Evolutionary conservation across 2,113 vertebrate species (phyloP).

Genomic region (Oceanites oceanicus): DNA sequence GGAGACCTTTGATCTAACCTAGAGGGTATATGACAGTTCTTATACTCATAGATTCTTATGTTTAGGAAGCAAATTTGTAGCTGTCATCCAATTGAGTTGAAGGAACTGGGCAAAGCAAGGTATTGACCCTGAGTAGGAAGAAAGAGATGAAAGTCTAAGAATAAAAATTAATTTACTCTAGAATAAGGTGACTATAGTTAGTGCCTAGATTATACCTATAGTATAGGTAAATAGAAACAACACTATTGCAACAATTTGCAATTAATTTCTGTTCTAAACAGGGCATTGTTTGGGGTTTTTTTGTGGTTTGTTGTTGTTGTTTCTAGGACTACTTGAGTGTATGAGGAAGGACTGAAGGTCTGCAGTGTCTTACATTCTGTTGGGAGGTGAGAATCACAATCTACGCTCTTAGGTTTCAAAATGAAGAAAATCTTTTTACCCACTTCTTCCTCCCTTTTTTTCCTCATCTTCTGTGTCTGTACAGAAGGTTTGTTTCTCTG

Average conservation of each 20-base stretch:
- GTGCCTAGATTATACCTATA: too few relatives aligned
- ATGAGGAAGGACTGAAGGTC: background rate
- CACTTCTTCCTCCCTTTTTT: background rate
- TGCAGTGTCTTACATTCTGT: background rate
- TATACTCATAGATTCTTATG: background rate
- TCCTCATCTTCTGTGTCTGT: background rate
- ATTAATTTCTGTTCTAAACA: background rate
- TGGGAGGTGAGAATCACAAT: background rate
- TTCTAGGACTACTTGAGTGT: background rate
- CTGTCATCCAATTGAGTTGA: background rate
- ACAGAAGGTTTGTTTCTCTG: background rate
- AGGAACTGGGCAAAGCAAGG: background rate
- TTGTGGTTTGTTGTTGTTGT: background rate
- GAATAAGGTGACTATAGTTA: background rate
- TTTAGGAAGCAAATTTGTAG: background rate
- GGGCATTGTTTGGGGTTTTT: accelerated
- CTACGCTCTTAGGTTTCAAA: background rate
- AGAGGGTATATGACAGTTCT: background rate
- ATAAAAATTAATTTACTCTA: background rate
- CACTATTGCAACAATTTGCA: background rate
- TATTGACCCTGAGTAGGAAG: background rate
- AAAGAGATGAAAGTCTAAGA: background rate
- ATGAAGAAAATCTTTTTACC: background rate
- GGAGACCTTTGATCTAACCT: background rate
- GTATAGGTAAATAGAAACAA: background rate